Percentiles rank a stretch among this genome's conserved stretches.
These are phyloP conservation scores for Lucifuga dentata DNA, from an alignment of 2,113 vertebrate species.

Conservation along the genomic window DNA sequence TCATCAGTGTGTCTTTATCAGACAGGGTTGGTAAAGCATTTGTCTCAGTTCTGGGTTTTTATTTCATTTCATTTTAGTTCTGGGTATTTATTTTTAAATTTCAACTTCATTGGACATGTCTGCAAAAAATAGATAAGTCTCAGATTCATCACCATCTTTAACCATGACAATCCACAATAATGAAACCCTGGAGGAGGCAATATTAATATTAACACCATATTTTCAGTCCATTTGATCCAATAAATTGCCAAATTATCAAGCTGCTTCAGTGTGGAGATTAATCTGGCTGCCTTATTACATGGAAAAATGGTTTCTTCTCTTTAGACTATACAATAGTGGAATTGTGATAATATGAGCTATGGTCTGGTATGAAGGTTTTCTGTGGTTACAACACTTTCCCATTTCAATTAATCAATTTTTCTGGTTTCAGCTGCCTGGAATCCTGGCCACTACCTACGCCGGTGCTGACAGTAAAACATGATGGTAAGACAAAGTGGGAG, in stretches of 20 bases:
- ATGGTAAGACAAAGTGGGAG: slow-evolving; percentile 38
- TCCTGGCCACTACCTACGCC: slow-evolving; percentile 10
- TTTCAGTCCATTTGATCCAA: not conserved
- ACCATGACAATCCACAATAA: not conserved
- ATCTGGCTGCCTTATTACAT: not conserved
- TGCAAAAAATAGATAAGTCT: not conserved
- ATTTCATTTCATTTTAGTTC: not conserved
- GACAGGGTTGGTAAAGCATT: not conserved
- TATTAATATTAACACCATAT: not conserved
- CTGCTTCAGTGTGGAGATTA: not conserved
- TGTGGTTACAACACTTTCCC: slow-evolving; percentile 11
- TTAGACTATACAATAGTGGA: not conserved
- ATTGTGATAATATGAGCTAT: not conserved
- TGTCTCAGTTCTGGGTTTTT: not conserved
- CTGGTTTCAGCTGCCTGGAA: slow-evolving; percentile 1
- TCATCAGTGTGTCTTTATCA: not conserved
- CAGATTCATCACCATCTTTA: not conserved
- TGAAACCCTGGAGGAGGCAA: slow-evolving; percentile 1
- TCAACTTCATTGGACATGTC: not conserved
- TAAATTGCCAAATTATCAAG: too few species aligned
- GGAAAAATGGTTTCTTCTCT: not conserved
- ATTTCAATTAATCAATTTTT: slow-evolving; percentile 14
- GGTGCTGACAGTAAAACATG: slow-evolving; percentile 25
- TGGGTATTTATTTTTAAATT: not conserved
- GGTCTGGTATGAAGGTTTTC: not conserved